Evolutionary conservation across 1,140 invertebrate species (phyloP).

Genomic region (Pygmarrhopalites habei): DNA sequence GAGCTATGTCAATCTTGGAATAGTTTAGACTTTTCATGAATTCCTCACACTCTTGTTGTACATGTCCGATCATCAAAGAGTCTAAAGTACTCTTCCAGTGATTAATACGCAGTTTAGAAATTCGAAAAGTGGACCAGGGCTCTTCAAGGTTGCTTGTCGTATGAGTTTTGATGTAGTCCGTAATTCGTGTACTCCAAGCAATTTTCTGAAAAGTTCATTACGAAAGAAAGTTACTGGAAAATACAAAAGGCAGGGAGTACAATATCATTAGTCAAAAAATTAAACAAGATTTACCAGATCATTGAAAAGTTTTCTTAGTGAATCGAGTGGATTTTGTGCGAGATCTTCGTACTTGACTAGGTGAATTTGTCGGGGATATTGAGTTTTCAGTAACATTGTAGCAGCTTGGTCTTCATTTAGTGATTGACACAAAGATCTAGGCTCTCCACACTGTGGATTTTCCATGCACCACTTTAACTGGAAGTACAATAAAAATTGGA

Average conservation of each 20-base stretch:
- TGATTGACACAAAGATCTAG: background rate
- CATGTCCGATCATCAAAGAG: background rate
- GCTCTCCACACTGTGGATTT: background rate
- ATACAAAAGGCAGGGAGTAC: too few relatives aligned
- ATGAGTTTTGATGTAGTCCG: conserved; percentile 4
- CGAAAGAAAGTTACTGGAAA: too few relatives aligned
- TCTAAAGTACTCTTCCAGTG: conserved; percentile 14
- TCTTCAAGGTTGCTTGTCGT: conserved; percentile 2
- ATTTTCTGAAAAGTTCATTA: too few relatives aligned
- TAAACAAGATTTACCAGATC: too few relatives aligned
- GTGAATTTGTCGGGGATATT: conserved; percentile 11
- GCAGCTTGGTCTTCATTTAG: background rate
- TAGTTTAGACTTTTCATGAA: background rate
- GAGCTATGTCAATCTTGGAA: background rate
- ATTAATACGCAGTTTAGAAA: conserved; percentile 16
- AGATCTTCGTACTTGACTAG: conserved; percentile 16
- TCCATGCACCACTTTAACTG: conserved; percentile 16
- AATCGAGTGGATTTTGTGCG: background rate
- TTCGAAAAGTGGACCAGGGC: conserved; percentile 19
- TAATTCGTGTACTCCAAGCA: background rate
- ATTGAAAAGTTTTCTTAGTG: conserved; percentile 11
- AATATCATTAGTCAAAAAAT: too few relatives aligned
- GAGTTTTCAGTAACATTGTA: background rate
- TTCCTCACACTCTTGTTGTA: background rate
- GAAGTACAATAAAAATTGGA: background rate